Evolutionary conservation across 2,113 vertebrate genomes (phyloP).

Genomic region (Octodon degus): DNA sequence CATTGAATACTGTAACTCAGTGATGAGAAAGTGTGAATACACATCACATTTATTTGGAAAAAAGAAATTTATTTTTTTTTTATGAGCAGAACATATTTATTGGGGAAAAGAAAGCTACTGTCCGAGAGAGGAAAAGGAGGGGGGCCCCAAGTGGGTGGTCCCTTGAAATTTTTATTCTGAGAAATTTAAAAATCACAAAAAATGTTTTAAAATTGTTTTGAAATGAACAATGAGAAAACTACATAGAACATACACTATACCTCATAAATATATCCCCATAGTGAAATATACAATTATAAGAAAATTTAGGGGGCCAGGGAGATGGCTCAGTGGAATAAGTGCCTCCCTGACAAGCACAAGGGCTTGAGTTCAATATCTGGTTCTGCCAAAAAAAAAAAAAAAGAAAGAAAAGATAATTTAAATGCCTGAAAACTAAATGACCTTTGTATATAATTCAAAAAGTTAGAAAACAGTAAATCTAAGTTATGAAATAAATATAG

Average conservation of each 20-base stretch:
- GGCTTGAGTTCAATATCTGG: too few relatives aligned
- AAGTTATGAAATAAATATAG: background rate
- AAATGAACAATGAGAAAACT: background rate
- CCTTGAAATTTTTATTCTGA: background rate
- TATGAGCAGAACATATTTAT: too few relatives aligned
- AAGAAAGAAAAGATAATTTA: too few relatives aligned
- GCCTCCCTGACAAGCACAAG: too few relatives aligned
- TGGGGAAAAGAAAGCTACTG: too few relatives aligned
- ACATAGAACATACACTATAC: background rate
- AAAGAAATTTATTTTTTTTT: background rate
- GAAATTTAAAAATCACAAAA: background rate
- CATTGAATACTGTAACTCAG: background rate
- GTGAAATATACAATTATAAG: background rate
- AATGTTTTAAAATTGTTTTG: background rate
- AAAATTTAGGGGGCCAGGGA: background rate
- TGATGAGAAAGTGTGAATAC: background rate
- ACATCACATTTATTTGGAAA: background rate
- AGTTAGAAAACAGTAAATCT: background rate
- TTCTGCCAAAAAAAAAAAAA: too few relatives aligned
- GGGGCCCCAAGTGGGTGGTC: too few relatives aligned
- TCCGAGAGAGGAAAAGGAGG: too few relatives aligned
- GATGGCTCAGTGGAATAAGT: too few relatives aligned
- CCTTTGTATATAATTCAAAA: background rate
- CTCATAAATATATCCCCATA: background rate
- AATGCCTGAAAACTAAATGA: background rate